These are phyloP conservation scores for Agrypnus murinus DNA, from an alignment of 2,888 invertebrate genomes.

Conservation along the genomic window DNA sequence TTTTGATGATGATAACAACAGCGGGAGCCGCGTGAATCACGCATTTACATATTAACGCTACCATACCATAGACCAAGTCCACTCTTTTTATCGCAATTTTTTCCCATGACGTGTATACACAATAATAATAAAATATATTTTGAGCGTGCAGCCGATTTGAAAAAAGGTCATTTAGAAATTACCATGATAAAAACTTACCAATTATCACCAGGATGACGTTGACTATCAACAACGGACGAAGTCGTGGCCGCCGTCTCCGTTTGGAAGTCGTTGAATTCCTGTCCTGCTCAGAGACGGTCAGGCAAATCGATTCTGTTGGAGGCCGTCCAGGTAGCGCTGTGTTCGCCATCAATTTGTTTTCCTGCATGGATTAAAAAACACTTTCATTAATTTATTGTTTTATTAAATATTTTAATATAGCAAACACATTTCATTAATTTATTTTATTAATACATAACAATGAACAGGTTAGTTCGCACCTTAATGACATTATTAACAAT, in stretches of 20 bases:
- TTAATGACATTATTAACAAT: no score
- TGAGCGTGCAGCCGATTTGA: neutral
- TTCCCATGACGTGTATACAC: neutral
- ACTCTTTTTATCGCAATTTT: neutral
- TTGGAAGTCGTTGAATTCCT: slow-evolving; percentile 51
- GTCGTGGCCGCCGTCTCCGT: slow-evolving; percentile 45
- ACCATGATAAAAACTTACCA: slow-evolving; percentile 57
- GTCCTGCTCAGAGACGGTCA: slow-evolving; percentile 56
- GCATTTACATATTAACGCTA: neutral
- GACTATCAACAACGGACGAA: slow-evolving; percentile 57
- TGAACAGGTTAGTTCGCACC: no score
- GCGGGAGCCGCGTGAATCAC: slow-evolving; percentile 24
- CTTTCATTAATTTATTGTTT: neutral
- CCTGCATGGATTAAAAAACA: slow-evolving; percentile 59
- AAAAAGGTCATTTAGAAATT: neutral
- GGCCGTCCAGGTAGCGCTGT: slow-evolving; percentile 61
- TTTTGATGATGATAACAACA: neutral
- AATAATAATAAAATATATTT: neutral
- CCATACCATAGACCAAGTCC: neutral
- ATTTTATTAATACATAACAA: slow-evolving; percentile 25
- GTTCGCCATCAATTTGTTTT: slow-evolving; percentile 67
- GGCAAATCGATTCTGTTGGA: slow-evolving; percentile 52
- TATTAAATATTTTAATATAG: neutral
- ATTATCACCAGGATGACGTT: slow-evolving; percentile 58
- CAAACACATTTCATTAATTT: neutral